A percentile compares a stretch with the other conserved stretches of the same genome.
Conservation (phyloP, 1,140 invertebrate genomes). For the Aphelinus atriplicis region DNA sequence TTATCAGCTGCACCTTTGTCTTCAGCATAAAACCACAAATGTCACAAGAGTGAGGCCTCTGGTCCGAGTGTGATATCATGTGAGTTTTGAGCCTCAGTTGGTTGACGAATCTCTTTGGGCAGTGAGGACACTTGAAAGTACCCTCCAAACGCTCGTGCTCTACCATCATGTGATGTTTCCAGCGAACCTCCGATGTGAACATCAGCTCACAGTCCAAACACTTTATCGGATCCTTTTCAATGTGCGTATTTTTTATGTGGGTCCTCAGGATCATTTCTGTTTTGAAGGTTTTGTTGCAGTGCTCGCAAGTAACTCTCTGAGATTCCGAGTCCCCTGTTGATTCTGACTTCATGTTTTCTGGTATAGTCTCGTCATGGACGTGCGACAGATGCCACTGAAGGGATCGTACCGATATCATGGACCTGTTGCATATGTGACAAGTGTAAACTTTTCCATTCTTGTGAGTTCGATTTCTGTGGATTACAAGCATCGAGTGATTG, state of each 20-base stretch:
- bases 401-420: conserved; percentile 61
- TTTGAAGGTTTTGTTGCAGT: conserved; percentile 63
- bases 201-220: conserved; percentile 59
- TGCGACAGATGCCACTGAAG: conserved; percentile 63
- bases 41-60: conserved; percentile 60
- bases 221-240: conserved; percentile 62
- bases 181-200: conserved; percentile 60
- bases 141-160: conserved; percentile 61
- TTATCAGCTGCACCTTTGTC: conserved; percentile 64
- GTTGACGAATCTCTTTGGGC: conserved; percentile 63
- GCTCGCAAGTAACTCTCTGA: conserved; percentile 58
- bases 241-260: conserved; percentile 64
- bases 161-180: conserved; percentile 64
- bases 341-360: conserved; percentile 47
- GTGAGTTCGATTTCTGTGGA: conserved; percentile 62
- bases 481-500: conserved; percentile 63
- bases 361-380: conserved; percentile 59
- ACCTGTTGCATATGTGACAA: conserved; percentile 63
- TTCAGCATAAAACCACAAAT: conserved; percentile 63
- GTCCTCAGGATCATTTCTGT: conserved; percentile 64
- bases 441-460: conserved; percentile 62
- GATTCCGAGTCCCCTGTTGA: conserved; percentile 46
- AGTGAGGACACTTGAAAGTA: conserved; percentile 60
- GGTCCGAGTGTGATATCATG: conserved; percentile 64
- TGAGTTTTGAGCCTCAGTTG: conserved; percentile 63